Conservation (phyloP, 2,888 invertebrate genomes). For the Macaria notata region DNA sequence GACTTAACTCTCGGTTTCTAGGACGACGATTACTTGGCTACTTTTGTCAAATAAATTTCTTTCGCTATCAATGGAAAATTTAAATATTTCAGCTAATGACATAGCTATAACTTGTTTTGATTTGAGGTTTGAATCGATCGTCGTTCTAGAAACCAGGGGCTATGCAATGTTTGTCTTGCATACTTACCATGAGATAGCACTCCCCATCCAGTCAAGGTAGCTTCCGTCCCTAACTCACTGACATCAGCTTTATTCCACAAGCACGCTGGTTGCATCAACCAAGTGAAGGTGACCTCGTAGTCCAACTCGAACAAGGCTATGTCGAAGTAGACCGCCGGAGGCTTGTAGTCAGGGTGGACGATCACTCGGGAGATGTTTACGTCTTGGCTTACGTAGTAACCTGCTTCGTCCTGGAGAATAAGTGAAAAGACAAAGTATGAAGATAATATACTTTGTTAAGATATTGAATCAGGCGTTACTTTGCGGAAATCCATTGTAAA, state of each 20-base stretch:
- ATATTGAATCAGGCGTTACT: no score
- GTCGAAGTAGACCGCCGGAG: constrained; percentile 58
- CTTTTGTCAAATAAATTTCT: no score
- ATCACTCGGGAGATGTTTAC: constrained; percentile 32
- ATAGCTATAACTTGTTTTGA: no score
- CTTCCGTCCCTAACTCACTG: constrained; percentile 38
- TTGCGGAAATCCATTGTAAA: no score
- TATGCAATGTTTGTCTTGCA: no score
- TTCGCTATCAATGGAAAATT: no score
- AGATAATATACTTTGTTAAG: no score
- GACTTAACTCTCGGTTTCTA: no score
- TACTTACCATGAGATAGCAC: constrained; percentile 46
- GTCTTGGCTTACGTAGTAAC: constrained; percentile 13
- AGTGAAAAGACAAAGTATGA: neutral
- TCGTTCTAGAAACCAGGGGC: no score
- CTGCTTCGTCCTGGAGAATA: constrained; percentile 14
- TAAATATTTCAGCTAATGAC: no score
- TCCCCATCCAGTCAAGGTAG: constrained; percentile 61
- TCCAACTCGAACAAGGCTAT: constrained; percentile 58
- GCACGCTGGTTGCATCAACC: constrained; percentile 56
- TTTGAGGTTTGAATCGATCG: no score
- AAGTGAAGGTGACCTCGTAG: constrained; percentile 38
- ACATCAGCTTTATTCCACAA: constrained; percentile 48
- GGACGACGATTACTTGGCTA: no score
- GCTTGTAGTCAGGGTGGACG: constrained; percentile 49